A percentile compares a stretch with the other conserved stretches of the same genome.
These are phyloP conservation scores for Thinocorus orbignyianus DNA, from an alignment of 2,113 vertebrate genomes.

Conservation along the genomic window DNA sequence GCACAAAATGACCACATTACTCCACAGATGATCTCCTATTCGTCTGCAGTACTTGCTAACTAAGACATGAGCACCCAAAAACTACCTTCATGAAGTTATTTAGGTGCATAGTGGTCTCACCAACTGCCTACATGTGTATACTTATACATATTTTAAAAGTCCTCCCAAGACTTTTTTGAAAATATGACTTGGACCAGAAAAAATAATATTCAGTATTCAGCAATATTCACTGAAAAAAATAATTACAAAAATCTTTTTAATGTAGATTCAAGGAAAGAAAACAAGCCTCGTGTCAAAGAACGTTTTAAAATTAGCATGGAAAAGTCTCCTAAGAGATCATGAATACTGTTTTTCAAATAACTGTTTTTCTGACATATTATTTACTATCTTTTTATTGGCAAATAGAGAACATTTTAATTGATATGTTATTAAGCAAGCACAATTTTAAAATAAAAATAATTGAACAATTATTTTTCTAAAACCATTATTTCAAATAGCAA, in stretches of 20 bases:
- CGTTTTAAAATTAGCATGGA: background rate
- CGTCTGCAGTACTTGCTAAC: background rate
- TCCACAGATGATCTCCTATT: background rate
- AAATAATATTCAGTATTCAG: background rate
- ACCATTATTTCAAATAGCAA: slow-evolving; percentile 3
- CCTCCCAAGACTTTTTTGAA: background rate
- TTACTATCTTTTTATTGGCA: slow-evolving; percentile 41
- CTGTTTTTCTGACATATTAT: background rate
- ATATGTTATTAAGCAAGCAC: slow-evolving; percentile 34
- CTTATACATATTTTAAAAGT: background rate
- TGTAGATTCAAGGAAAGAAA: background rate
- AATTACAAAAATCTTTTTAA: background rate
- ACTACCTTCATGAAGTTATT: background rate
- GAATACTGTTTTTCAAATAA: background rate
- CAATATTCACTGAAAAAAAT: background rate
- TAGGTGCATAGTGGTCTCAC: background rate
- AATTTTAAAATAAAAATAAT: slow-evolving; percentile 44
- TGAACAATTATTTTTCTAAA: slow-evolving; percentile 45
- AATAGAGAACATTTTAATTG: slow-evolving; percentile 55
- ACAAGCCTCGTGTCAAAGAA: background rate
- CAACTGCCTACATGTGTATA: background rate
- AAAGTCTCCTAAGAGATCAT: background rate
- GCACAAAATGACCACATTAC: background rate
- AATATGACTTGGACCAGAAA: background rate
- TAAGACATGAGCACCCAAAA: background rate